Evolutionary conservation across 1,140 invertebrate genomes (phyloP), one percentile per base, ranked within the genome.

Genomic region (Calycopis cecrops): DNA sequence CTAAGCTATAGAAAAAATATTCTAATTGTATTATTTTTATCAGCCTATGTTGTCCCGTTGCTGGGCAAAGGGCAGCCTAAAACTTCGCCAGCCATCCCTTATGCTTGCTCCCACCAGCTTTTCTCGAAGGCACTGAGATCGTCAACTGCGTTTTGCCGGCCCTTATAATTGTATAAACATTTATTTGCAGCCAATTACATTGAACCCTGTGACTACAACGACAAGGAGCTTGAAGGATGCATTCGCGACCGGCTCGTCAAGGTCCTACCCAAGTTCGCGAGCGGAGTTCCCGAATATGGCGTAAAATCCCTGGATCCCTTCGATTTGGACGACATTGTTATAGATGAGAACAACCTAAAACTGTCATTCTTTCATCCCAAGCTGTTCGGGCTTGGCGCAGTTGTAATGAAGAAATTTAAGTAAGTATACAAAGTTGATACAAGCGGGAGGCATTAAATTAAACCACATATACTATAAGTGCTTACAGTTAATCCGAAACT

Each of bases 161-260:
- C n/a, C n/a, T n/a, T n/a, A n/a, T n/a, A n/a, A n/a, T 9, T n/a
- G 11, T 14, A 9, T 14, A 35, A 16, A 28, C n/a, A 42, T 44
- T 33, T 9, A 1, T 44, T 50, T 53, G 7, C 21, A 53, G 52
- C 52, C 42, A n/a, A 6, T 14, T 53, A 53, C 10, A 44, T 53
- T 10, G 42, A 21, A 17, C 52, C 52, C 12, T 53, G 52, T 10
- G 52, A 53, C 38, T 34, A 14, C 11, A 53, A 21, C 3, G 42
- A 42, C 52, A n/a, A 40, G n/a, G 21, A 44, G 7, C 42, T 53
- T 9, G n/a, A 12, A 7, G 33, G 16, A 16, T 53, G 52, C 33
- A 42, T 53, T 12, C 12, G 33, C 9, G 38, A 33, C 11, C n/a
- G 33, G 42, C 42, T 53, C 12, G n/a, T 16, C 6, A 40, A 10